Percentiles rank a stretch among this genome's conserved stretches.
phyloP scores from a whole-genome alignment of 2,113 vertebrate species.

The Epinephelus cyanopodus region DNA sequence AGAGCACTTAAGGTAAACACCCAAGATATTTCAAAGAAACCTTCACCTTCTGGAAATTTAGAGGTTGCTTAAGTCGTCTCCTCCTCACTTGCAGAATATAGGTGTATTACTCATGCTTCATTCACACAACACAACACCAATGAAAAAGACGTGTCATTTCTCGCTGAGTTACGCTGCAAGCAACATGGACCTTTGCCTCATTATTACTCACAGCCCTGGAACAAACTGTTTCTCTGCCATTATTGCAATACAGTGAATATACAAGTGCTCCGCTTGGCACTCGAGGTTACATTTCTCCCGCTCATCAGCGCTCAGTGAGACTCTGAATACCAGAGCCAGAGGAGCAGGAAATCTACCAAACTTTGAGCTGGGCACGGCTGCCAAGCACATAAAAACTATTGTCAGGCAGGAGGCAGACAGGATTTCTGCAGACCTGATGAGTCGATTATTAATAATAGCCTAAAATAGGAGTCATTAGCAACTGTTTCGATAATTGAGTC shows the following conservation, averaged over 20 bases:
- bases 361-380: not conserved
- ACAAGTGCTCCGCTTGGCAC: not conserved
- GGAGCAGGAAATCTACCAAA: not conserved
- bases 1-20: slow-evolving; percentile 25
- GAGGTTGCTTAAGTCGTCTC: not conserved
- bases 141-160: slow-evolving; percentile 32
- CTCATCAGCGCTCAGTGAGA: not conserved
- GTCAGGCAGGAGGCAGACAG: not conserved
- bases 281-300: not conserved
- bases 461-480: too few species aligned
- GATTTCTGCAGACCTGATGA: too few species aligned
- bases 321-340: not conserved
- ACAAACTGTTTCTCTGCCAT: slow-evolving; percentile 41
- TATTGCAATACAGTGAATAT: not conserved
- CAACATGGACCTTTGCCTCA: slow-evolving; percentile 15
- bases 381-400: not conserved
- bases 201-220: slow-evolving; percentile 51
- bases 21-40: slow-evolving; percentile 9
- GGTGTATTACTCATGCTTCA: slow-evolving; percentile 15
- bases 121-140: slow-evolving; percentile 2
- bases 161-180: slow-evolving; percentile 15
- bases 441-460: too few species aligned
- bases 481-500: not conserved
- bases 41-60: not conserved
- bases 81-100: not conserved